A percentile compares a stretch with the other conserved stretches of the same genome.
Evolutionary conservation across 2,888 invertebrate genomes (phyloP).

Genomic region (Erynnis tages): DNA sequence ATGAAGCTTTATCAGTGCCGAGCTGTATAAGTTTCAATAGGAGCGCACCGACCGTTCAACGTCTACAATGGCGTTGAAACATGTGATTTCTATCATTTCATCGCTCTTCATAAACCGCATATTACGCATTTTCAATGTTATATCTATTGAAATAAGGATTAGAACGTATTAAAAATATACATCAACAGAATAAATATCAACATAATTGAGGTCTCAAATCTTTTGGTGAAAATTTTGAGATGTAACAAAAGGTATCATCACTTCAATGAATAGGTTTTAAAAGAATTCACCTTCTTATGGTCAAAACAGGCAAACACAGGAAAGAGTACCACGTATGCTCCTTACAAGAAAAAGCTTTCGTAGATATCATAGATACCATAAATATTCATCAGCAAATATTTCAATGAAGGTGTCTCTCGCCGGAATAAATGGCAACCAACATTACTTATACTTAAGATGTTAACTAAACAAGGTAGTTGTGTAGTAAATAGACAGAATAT

Average conservation of each 20-base stretch:
- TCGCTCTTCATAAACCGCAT: conserved; percentile 33
- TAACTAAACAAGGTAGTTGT: no score
- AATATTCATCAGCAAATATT: no score
- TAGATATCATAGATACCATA: no score
- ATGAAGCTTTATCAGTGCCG: conserved; percentile 11
- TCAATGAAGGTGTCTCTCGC: no score
- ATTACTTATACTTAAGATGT: no score
- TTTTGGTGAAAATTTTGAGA: conserved; percentile 39
- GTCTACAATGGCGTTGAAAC: conserved; percentile 60
- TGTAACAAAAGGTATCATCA: conserved; percentile 42
- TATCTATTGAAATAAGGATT: background rate
- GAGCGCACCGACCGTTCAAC: conserved; percentile 47
- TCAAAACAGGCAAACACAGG: conserved; percentile 57
- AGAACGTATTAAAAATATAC: background rate
- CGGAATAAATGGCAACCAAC: no score
- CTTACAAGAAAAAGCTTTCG: no score
- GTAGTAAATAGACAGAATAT: no score
- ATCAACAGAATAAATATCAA: background rate
- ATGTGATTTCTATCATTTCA: conserved; percentile 61
- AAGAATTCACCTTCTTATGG: conserved; percentile 42
- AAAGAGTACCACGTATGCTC: no score
- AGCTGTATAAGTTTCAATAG: conserved; percentile 48
- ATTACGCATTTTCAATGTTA: background rate
- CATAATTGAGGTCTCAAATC: conserved; percentile 9
- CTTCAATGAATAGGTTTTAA: conserved; percentile 34